A percentile compares a stretch with the other conserved stretches of the same genome.
Conservation (phyloP, 2,797 vertebrate genomes). For the Rhinella marina region DNA sequence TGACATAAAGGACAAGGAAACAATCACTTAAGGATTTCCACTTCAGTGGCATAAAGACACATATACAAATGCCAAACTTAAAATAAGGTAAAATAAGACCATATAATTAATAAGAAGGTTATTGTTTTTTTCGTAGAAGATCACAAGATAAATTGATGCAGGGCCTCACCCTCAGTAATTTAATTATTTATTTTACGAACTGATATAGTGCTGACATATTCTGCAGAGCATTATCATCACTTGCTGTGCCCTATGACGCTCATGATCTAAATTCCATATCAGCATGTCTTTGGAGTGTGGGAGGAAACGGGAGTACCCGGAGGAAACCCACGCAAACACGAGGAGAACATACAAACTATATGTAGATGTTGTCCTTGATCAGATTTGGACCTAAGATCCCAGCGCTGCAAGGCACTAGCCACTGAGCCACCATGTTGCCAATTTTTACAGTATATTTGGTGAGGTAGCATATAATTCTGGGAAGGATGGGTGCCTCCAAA, state of each 20-base stretch:
- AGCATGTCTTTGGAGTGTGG: no score
- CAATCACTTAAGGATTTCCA: constrained; percentile 44
- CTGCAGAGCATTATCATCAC: no score
- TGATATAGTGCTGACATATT: no score
- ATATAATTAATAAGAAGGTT: background rate
- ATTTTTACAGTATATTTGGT: background rate
- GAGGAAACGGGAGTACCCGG: no score
- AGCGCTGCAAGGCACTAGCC: no score
- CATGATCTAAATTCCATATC: no score
- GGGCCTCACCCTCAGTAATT: background rate
- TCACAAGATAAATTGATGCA: background rate
- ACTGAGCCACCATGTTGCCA: no score
- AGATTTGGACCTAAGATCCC: no score
- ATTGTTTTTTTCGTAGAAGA: background rate
- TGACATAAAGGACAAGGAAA: constrained; percentile 50
- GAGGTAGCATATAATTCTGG: background rate
- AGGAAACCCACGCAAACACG: no score
- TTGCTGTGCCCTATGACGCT: no score
- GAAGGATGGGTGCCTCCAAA: background rate
- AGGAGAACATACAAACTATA: no score
- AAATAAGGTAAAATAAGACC: constrained; percentile 2
- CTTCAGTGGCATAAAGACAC: constrained; percentile 27
- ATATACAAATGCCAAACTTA: constrained; percentile 1
- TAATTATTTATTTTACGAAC: background rate
- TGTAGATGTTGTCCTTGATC: no score